A percentile compares a stretch with the other conserved stretches of the same genome.
Conservation (phyloP, 2,888 invertebrate genomes). For the Troglohyphantes excavatus region DNA sequence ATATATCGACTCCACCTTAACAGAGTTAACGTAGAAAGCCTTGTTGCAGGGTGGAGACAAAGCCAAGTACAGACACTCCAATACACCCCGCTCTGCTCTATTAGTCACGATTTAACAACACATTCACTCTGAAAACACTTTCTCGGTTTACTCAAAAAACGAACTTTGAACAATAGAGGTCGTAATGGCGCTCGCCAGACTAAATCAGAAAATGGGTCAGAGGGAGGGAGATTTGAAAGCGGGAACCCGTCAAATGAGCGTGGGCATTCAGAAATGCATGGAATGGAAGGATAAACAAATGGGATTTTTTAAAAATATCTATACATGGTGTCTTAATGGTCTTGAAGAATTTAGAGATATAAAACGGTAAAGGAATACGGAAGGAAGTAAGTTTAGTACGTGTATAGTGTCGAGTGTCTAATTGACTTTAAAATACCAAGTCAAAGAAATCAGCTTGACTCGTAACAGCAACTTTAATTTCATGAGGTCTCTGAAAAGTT, state of each 20-base stretch:
- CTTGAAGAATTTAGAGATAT: no score
- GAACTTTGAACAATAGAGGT: constrained; percentile 37
- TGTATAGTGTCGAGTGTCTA: no score
- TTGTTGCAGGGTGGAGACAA: neutral
- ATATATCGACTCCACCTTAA: neutral
- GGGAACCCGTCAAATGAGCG: constrained; percentile 37
- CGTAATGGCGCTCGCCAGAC: neutral
- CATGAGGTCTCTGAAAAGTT: no score
- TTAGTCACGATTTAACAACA: constrained; percentile 67
- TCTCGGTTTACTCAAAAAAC: constrained; percentile 1
- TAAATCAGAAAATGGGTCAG: constrained; percentile 46
- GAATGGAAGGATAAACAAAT: constrained; percentile 5
- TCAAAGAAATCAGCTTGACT: no score
- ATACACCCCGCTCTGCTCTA: constrained; percentile 61
- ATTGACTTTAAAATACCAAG: no score
- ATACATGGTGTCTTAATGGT: neutral
- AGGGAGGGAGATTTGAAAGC: constrained; percentile 11
- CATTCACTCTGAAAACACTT: constrained; percentile 30
- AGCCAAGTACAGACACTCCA: neutral
- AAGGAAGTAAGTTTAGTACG: no score
- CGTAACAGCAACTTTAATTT: no score
- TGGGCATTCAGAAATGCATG: constrained; percentile 21
- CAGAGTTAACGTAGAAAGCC: neutral
- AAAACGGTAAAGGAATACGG: no score
- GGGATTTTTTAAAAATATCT: neutral